Evolutionary conservation across 2,888 invertebrate genomes (phyloP).

Genomic region (Suillia variegata): DNA sequence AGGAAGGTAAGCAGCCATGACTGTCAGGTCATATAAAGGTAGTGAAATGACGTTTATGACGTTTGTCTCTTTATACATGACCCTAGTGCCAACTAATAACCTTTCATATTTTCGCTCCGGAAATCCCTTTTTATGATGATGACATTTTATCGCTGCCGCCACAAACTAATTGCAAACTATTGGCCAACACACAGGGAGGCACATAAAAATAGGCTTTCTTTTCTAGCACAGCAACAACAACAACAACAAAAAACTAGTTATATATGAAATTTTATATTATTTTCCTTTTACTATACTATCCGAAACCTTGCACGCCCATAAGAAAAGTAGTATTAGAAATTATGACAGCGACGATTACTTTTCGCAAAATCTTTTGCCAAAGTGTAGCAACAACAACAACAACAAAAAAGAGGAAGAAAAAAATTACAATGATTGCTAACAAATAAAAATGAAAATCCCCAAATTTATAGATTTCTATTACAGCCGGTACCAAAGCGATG

Average conservation of each 20-base stretch:
- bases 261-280: no score
- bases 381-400: no score
- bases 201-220: no score
- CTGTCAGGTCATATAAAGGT: no score
- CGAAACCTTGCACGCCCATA: slow-evolving; percentile 35
- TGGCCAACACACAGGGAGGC: slow-evolving; percentile 32
- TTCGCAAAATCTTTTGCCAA: background rate
- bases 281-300: slow-evolving; percentile 9
- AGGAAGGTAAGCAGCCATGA: no score
- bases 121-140: slow-evolving; percentile 50
- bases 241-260: no score
- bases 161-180: slow-evolving; percentile 46
- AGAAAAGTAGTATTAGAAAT: slow-evolving; percentile 41
- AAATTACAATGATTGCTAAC: slow-evolving; percentile 38
- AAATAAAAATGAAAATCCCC: slow-evolving; percentile 41
- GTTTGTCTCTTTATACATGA: no score
- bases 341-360: slow-evolving; percentile 35
- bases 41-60: no score
- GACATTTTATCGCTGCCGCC: slow-evolving; percentile 41
- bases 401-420: no score
- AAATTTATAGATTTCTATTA: slow-evolving; percentile 40
- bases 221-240: background rate
- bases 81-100: no score
- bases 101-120: no score
- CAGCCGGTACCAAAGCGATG: background rate